Conservation (phyloP, 2,888 invertebrate species). For the Boloria selene region DNA sequence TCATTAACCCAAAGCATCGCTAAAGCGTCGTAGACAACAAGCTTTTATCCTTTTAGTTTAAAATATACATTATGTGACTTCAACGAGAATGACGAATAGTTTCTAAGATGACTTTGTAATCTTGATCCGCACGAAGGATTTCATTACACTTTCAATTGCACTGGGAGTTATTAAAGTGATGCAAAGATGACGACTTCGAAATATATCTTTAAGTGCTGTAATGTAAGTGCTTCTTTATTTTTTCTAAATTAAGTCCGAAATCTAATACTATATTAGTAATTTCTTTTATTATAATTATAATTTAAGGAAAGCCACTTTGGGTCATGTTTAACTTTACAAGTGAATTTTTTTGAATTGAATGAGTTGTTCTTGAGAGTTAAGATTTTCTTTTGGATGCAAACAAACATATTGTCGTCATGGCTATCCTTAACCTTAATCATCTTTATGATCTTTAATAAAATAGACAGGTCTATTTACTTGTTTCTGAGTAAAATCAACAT, state of each 20-base stretch:
- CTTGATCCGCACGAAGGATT: constrained; percentile 31
- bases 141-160: constrained; percentile 37
- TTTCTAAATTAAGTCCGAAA: no score
- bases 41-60: neutral
- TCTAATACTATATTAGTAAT: no score
- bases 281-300: no score
- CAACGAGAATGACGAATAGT: constrained; percentile 11
- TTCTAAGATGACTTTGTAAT: constrained; percentile 25
- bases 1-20: neutral
- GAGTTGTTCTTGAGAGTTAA: no score
- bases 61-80: constrained; percentile 1
- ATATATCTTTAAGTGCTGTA: no score
- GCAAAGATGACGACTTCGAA: neutral
- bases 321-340: no score
- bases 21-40: neutral
- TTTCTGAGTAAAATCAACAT: constrained; percentile 25
- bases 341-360: no score
- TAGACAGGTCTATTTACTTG: constrained; percentile 4
- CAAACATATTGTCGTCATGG: neutral
- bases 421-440: neutral
- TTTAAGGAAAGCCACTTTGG: no score
- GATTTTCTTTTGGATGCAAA: neutral
- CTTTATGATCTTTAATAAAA: neutral
- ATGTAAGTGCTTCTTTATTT: no score
- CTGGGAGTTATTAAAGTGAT: constrained; percentile 22